Base-by-base conservation (phyloP, 2,888 invertebrate species). In the Phaonia tiefii region DNA sequence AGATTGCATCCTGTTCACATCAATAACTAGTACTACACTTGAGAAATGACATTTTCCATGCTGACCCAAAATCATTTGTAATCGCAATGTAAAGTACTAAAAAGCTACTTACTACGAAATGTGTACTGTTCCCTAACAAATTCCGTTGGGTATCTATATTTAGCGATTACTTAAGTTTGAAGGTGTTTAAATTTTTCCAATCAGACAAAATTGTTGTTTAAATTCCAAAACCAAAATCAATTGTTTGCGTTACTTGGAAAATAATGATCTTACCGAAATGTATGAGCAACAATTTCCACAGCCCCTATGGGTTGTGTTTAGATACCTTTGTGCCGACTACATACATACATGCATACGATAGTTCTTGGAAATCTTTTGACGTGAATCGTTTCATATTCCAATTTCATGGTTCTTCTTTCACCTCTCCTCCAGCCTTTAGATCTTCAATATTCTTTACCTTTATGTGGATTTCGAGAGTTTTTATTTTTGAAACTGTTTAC, bases 301-400 rank as follows among this genome's bases (percentile, higher is more conserved):
- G 7, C 7, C 0, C 13, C 25, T 25, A 25, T 11, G 13, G 54
- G 22, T 54, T 13, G 8, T 31, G 31, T 31, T 31, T 31, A 31
- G 31, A 31, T 31, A 31, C 25, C 51, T 54, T 25, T 54, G 11
- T 13, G 8, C 13, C 31, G 13, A 22, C 39, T 54, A 22, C 37
- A 2, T 15, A 15, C 15, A 17, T 15, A n/a, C n/a, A n/a, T n/a
- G n/a, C n/a, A n/a, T n/a, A n/a, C n/a, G 37, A 8, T n/a, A 54
- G 4, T 54, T 54, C 22, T 13, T 13, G 25, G 54, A 54, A 54
- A 54, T 54, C 25, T 54, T 39, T 31, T 58, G 22, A 60, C 39
- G 51, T 75, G 72, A 65, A n/a, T n/a, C n/a, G n/a, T n/a, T 46
- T 75, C 72, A 72, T 75, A 69, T 22, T 31, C 51, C 70, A 66